phyloP scores from a whole-genome alignment of 2,113 vertebrate species.

The Motacilla tschutschensis region DNA sequence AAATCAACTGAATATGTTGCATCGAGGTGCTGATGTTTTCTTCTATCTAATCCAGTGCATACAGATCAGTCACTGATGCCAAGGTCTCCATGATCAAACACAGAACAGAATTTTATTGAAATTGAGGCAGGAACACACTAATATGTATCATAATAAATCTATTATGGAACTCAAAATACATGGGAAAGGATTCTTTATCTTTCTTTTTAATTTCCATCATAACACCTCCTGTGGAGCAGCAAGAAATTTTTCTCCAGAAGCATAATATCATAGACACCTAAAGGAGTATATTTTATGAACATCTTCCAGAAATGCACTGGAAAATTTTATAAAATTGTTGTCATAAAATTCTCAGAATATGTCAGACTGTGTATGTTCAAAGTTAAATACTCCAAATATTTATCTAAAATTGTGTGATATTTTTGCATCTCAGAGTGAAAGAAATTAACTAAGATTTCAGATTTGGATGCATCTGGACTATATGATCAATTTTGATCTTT shows the following conservation, averaged over 20 bases:
- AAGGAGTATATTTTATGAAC: neutral
- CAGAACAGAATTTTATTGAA: constrained; percentile 7
- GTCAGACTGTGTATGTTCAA: neutral
- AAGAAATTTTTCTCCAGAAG: neutral
- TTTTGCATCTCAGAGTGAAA: neutral
- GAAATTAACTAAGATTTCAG: neutral
- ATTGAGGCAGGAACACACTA: neutral
- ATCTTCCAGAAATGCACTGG: neutral
- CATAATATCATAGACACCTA: neutral
- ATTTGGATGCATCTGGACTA: neutral
- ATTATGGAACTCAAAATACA: neutral
- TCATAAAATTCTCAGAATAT: neutral
- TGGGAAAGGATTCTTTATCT: neutral
- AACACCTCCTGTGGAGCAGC: neutral
- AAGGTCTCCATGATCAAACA: neutral
- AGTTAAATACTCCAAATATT: neutral
- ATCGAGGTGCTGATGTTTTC: neutral
- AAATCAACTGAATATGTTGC: neutral
- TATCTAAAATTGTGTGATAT: neutral
- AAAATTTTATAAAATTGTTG: neutral
- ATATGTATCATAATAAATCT: neutral
- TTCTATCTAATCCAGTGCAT: neutral
- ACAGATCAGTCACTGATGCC: neutral
- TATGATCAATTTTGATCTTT: neutral
- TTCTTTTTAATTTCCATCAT: neutral